Base-by-base conservation (phyloP, 2,797 vertebrate species). In the Tarsius wallacei region DNA sequence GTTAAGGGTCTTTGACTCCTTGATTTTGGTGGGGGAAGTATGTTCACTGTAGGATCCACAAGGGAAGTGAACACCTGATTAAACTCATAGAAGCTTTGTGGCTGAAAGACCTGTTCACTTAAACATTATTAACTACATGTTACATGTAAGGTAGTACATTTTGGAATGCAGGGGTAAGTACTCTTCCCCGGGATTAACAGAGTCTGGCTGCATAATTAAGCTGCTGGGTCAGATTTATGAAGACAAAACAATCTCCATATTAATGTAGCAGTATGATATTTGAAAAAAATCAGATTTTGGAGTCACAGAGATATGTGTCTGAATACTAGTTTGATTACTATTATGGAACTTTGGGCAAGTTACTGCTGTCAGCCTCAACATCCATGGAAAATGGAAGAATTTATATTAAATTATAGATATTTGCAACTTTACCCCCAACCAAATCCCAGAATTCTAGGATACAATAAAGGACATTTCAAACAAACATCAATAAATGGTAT, bases 321-420 rank as follows among this genome's bases (percentile, higher is more conserved):
- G n/a, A 86, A 84, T 94, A 82, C 11, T 74, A 59, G 15, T 70
- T 85, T 26, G 17, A 80, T 57, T 66, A 86, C 9, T 89, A 64
- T 57, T 71, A 26, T 36, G 8, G 73, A 47, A 89, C 59, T 71
- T 84, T 12, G 24, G 26, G 21, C 12, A 93, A 77, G 47, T 94
- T 87, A 90, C 6, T 70, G 63, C 57, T 64, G 21, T 63, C n/a
- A 96, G 36, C 22, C 31, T 53, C 55, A 87, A 31, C 4, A 59
- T 76, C 33, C n/a, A 10, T 55, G 15, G 51, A n/a, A 74, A 95
- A 55, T 63, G 24, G 21, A 7, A 49, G 13, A 73, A 74, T 80
- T 61, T 95, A 49, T 22, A 91, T 68, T 85, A 81, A 93, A 70
- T 80, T 91, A 74, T 66, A 53, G 66, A 70, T 28, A 17, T 90